Base-by-base conservation (phyloP, 2,113 vertebrate genomes). In the Mungos mungo region DNA sequence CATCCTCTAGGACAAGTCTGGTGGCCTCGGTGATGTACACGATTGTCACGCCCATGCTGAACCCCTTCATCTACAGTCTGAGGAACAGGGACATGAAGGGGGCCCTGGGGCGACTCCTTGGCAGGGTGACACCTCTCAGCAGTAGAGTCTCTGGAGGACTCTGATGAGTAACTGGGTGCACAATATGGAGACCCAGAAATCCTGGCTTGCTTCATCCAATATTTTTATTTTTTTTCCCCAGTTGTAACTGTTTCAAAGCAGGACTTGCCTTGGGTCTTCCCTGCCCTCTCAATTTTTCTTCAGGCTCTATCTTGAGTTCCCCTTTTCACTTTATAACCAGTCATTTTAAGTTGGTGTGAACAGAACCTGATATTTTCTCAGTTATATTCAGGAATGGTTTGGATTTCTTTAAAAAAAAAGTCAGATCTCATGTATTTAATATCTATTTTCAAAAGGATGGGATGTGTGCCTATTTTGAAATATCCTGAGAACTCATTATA, bases 61-160 rank as follows among this genome's bases (percentile, higher is more conserved):
- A 97, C 47, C 86, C 96, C 54, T 90, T 96, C 86, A 95, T 96
- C n/a, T 97, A 97, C 23, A 96, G 93, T 4, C 76, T 96, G 19
- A 63, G 69, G 41, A 95, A 96, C 79, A 95, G 27, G 15, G 91
- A 97, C 27, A 89, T 97, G 29, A 94, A 93, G 71, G 69, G 83
- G 3, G 35, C 93, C 27, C 21, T 96, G 19, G n/a, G 3, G 13
- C 88, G 7, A 7, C 25, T 76, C 13, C 38, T 76, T 1, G 3
- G 38, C 13, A 76, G 38, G 38, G 38, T 76, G 38, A 13, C 45
- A 5, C 23, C 72, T 76, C 38, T 76, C 72, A 45, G 72, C 13
- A 23, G 21, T 23, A 2, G 57, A 8, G 21, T 60, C 21, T 60
- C 57, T 8, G 21, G 21, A 60, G 7, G 38, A 76, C 6, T 45